Base-by-base conservation (phyloP, 2,113 vertebrate species). In the Notechis scutatus region DNA sequence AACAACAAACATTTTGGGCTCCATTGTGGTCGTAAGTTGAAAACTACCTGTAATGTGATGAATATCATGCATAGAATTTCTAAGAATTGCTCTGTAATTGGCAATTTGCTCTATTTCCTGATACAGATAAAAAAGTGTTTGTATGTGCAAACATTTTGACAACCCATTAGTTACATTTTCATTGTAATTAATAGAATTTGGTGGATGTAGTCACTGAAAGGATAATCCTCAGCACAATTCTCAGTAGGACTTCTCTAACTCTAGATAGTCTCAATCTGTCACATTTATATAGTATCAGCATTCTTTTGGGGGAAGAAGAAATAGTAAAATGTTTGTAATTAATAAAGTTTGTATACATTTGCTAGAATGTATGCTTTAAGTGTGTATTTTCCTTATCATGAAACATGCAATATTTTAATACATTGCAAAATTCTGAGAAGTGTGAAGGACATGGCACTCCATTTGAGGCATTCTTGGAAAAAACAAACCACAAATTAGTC, bases 31-130 rank as follows among this genome's bases (percentile, higher is more conserved):
- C 21, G 2, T 57, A 57, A 56, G 5, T 56, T 56, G 55, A 56
- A 20, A 20, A 56, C 55, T 56, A 56, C 55, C 55, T 56, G 55
- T 64, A 55, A 54, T 23, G 94, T 95, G 92, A 94, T 94, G 94
- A 93, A 69, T 0, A 0, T 91, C 69, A 92, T 12, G 94, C 92
- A 92, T 92, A 95, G 69, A 92, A 89, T 95, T 59, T 93, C 64
- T 61, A 69, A 91, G 90, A 95, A 94, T 92, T 57, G 92, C 94
- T 39, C 52, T 69, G 59, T 91, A 86, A 87, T 59, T 94, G 95
- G 52, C 57, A n/a, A 5, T 61, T 85, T 1, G 14, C 87, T 90
- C 90, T 93, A 90, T 95, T 93, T 90, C 59, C 74, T 45, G 21
- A 61, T 12, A 4, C 18, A 87, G 47, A 52, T 52, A 87, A 52